Evolutionary conservation across 2,797 vertebrate genomes (phyloP).

Genomic region (Coluber constrictor): DNA sequence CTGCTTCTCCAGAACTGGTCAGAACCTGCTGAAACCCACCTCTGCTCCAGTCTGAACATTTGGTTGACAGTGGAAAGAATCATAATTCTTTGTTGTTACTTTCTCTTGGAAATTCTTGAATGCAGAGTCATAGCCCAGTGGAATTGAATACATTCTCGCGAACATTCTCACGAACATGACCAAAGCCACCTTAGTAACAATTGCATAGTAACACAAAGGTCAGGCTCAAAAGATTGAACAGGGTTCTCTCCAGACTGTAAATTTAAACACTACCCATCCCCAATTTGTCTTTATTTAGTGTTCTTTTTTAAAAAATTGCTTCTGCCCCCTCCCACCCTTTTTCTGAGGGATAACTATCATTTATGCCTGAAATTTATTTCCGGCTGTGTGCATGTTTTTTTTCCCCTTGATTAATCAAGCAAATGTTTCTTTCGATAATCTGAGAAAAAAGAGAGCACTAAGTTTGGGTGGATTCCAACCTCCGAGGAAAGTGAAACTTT

Average conservation of each 20-base stretch:
- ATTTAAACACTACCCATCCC: background rate
- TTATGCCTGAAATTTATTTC: background rate
- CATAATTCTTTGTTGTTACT: background rate
- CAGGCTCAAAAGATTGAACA: background rate
- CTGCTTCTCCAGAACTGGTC: too few species aligned
- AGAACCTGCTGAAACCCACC: too few species aligned
- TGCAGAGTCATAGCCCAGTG: background rate
- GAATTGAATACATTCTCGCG: background rate
- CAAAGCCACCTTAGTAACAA: background rate
- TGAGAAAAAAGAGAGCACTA: background rate
- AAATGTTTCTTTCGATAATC: background rate
- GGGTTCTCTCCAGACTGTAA: background rate
- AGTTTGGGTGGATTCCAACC: background rate
- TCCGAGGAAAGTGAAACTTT: background rate
- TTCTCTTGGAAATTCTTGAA: background rate
- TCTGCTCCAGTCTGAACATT: background rate
- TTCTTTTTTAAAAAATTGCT: background rate
- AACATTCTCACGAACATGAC: background rate
- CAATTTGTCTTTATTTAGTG: too few species aligned
- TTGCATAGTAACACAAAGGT: background rate
- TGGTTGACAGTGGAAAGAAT: background rate
- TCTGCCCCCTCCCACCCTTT: background rate
- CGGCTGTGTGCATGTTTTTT: background rate
- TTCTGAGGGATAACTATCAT: background rate
- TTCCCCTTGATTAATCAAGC: background rate